Base-by-base conservation (phyloP, 2,113 vertebrate genomes). In the Xiphorhynchus elegans region DNA sequence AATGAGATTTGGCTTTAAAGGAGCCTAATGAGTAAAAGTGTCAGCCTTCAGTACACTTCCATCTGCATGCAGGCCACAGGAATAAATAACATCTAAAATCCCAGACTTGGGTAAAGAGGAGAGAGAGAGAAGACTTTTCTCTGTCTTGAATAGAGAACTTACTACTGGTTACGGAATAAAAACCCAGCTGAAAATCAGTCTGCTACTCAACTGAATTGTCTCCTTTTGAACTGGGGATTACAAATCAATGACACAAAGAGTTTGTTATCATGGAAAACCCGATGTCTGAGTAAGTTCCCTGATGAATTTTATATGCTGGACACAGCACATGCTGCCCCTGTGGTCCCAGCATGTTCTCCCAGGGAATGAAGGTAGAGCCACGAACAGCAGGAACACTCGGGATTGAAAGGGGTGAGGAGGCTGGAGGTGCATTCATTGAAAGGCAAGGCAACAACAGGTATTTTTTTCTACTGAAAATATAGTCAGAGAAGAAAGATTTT, bases 281-380 rank as follows among this genome's bases (percentile, higher is more conserved):
- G 79, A 56, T 5, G 6, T 47, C 66, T 24, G 37, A 59, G 10
- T 25, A 77, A 9, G n/a, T 35, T 64, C 17, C 17, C 49, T 40
- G 83, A 77, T 50, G 69, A 72, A 64, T 64, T 82, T 78, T 24
- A 47, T 3, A 33, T 3, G 10, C 17, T 52, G 56, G 44, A 33
- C 37, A 82, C 35, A 59, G 16, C 4, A 1, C 29, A 5, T 0
- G 4, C 56, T 85, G 78, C 13, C 58, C 18, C 47, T 12, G 26
- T 0, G 4, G 19, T 21, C 47, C 35, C 78, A 59, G 64, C 17
- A 0, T 0, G 0, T 25, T 58, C 35, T 20, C 23, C 28, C 50
- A 40, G 20, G 23, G 17, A 17, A 42, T 14, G 66, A 35, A 49
- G 31, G 52, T 63, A 73, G 31, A 74, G 46, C 37, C 53, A 29